Evolutionary conservation across 2,113 vertebrate genomes (phyloP), one percentile per base, ranked within the genome.

Genomic region (Circaetus gallicus): DNA sequence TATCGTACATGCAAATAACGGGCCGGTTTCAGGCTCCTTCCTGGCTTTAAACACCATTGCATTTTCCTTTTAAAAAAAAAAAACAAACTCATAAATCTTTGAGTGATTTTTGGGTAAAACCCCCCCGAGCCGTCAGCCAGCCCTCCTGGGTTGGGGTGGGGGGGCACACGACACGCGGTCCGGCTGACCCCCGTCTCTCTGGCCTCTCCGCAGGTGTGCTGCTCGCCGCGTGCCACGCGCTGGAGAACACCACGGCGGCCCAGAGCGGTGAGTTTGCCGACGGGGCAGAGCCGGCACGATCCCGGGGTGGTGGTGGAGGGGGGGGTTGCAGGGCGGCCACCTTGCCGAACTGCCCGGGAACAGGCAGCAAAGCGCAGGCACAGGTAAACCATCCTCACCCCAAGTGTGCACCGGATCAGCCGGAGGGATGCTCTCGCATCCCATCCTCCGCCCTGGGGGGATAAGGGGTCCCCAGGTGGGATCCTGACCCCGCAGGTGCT

Each of bases 181-280:
- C 6, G 9, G 43, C 80, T 82, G 53, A 82, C 38, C 61, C 22
- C 38, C 10, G 0, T 16, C 50, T 42, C 50, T 61, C 83, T 55
- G 72, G 11, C 31, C 56, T 56, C 55, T 63, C 71, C 22, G 0
- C 73, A 95, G 94, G 92, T 43, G 66, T 95, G 85, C 89, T 95
- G 81, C 71, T 94, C 25, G 59, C 95, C 6, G 55, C n/a, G 7
- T 94, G 95, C 82, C 95, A 94, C 4, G 95, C 95, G 0, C 85
- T 92, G 95, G 95, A 95, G 38, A 92, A 95, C 92, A 82, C 89
- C 49, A 95, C 95, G 3, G 89, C 76, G 1, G 77, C 77, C 20
- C 0, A 3, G 32, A 89, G 70, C 2, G 92, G 95, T 92, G 92
- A 94, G 95, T 86, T 40, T 28, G 80, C 16, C 10, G 4, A 25